Evolutionary conservation across 2,113 vertebrate species (phyloP).

Genomic region (Chionomys nivalis): DNA sequence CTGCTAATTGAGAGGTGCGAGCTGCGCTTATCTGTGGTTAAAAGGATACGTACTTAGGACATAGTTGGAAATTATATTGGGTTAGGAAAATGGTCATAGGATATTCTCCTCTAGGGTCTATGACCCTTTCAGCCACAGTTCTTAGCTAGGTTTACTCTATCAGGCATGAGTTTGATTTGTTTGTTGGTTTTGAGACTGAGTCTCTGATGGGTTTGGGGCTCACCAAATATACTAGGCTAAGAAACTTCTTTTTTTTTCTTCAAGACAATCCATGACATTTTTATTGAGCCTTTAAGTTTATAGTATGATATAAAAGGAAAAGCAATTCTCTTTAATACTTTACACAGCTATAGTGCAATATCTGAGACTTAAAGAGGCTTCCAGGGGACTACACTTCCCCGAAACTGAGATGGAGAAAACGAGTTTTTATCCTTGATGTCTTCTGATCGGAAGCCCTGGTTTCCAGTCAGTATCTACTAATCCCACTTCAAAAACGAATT

Average conservation of each 20-base stretch:
- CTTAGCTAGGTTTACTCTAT: background rate
- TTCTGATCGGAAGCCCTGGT: constrained; percentile 1
- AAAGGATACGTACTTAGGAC: background rate
- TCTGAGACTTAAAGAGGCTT: constrained; percentile 56
- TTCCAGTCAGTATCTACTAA: constrained; percentile 93
- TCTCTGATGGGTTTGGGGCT: background rate
- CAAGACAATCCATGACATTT: constrained; percentile 51
- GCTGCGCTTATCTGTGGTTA: background rate
- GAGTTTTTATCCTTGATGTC: constrained; percentile 10
- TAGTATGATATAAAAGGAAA: constrained; percentile 68
- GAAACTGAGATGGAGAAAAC: background rate
- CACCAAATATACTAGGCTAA: background rate
- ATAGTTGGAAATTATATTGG: background rate
- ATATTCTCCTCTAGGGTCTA: background rate
- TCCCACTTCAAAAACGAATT: constrained; percentile 96
- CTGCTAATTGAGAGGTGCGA: background rate
- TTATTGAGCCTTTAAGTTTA: constrained; percentile 75
- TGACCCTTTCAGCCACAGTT: background rate
- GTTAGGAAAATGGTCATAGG: background rate
- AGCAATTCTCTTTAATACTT: constrained; percentile 61
- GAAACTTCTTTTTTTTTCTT: background rate
- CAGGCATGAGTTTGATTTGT: background rate
- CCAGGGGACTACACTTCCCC: constrained; percentile 63
- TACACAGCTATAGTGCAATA: constrained; percentile 71
- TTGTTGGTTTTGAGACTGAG: background rate